Percentiles rank a stretch among this genome's conserved stretches.
Evolutionary conservation across 2,888 invertebrate species (phyloP).

Genomic region (Epistrophella euchroma): DNA sequence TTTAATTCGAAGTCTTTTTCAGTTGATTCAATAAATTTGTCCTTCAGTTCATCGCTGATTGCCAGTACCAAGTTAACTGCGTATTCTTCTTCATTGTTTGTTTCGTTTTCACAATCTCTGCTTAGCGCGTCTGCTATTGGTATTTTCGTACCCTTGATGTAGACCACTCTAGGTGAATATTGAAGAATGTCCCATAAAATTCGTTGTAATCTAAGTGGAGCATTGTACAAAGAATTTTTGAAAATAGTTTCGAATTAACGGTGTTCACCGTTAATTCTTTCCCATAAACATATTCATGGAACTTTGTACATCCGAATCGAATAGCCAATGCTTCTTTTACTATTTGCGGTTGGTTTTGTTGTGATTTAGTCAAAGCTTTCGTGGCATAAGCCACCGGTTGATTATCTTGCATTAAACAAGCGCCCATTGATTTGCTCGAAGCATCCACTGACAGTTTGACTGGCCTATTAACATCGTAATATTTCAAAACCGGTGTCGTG

Average conservation of each 20-base stretch:
- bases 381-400: conserved; percentile 80
- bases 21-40: neutral
- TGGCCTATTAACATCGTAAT: too few species aligned
- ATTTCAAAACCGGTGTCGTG: too few species aligned
- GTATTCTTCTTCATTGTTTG: neutral
- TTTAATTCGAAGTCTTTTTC: too few species aligned
- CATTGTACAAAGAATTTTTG: too few species aligned
- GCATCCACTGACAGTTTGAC: conserved; percentile 16
- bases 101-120: neutral
- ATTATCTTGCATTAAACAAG: conserved; percentile 79
- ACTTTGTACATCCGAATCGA: conserved; percentile 75
- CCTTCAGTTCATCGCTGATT: too few species aligned
- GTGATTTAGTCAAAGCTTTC: conserved; percentile 73
- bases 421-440: conserved; percentile 76
- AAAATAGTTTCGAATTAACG: too few species aligned
- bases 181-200: neutral
- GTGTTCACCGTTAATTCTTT: neutral
- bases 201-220: too few species aligned
- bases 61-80: too few species aligned
- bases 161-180: neutral
- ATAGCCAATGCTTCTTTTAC: conserved; percentile 61
- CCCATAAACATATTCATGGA: conserved; percentile 73
- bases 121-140: neutral
- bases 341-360: conserved; percentile 69
- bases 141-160: neutral